Evolutionary conservation across 2,113 vertebrate genomes (phyloP).

Genomic region (Butastur rufipennis): DNA sequence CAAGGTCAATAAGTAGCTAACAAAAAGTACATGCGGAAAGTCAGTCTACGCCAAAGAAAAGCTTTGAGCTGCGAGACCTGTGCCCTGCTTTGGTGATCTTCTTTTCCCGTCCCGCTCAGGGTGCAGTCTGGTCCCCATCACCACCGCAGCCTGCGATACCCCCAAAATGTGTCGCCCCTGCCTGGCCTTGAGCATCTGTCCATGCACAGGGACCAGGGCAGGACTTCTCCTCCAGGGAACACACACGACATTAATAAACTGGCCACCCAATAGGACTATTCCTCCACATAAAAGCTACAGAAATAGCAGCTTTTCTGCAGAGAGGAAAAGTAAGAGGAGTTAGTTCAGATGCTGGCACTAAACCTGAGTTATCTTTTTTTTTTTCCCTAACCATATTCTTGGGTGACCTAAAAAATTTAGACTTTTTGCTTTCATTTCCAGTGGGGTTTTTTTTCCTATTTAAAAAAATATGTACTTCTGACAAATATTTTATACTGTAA

Average conservation of each 20-base stretch:
- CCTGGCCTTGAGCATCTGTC: neutral
- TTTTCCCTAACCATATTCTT: neutral
- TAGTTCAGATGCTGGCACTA: neutral
- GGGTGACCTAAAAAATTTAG: constrained; percentile 6
- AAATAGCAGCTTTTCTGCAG: neutral
- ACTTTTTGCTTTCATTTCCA: constrained; percentile 1
- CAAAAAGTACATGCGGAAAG: neutral
- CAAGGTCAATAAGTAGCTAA: neutral
- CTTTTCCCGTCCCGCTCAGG: neutral
- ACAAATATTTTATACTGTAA: constrained; percentile 72
- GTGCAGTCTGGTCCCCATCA: neutral
- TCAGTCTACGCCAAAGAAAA: neutral
- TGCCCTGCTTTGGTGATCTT: neutral
- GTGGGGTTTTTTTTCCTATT: neutral
- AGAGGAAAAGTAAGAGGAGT: neutral
- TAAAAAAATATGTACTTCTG: constrained; percentile 70
- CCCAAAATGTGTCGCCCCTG: neutral
- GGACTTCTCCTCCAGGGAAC: neutral
- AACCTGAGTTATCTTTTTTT: neutral
- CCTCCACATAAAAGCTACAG: neutral
- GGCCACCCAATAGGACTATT: neutral
- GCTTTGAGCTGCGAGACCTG: neutral
- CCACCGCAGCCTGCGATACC: neutral
- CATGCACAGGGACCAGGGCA: neutral
- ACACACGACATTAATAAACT: neutral